Conservation (phyloP, 2,797 vertebrate species). For the Gallinago solitaria region DNA sequence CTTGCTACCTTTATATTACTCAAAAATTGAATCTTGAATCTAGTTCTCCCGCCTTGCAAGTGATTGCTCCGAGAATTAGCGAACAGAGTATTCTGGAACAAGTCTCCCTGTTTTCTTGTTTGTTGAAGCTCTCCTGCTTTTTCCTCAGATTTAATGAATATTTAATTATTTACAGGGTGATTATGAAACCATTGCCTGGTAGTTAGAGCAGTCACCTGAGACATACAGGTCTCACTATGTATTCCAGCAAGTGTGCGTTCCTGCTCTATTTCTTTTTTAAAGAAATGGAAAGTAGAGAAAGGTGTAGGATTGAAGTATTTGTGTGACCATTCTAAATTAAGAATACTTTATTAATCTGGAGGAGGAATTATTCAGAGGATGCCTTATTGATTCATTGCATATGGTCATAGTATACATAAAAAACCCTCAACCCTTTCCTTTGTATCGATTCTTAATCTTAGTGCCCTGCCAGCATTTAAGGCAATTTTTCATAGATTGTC, state of each 20-base stretch:
- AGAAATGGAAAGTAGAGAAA: neutral
- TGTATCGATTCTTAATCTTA: neutral
- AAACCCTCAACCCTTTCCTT: neutral
- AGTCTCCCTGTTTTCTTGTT: neutral
- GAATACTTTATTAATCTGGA: neutral
- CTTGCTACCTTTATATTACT: neutral
- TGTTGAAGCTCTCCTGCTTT: neutral
- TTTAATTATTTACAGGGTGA: slow-evolving; percentile 28
- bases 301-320: neutral
- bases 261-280: neutral
- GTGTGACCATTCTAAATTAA: neutral
- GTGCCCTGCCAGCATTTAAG: neutral
- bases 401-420: neutral
- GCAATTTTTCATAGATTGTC: neutral
- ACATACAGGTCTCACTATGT: neutral
- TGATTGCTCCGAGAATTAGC: neutral
- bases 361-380: neutral
- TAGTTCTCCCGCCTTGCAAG: neutral
- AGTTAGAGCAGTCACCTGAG: neutral
- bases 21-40: neutral
- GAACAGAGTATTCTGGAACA: neutral
- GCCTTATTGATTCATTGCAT: neutral
- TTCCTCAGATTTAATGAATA: neutral
- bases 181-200: slow-evolving; percentile 4
- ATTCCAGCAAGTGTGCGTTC: neutral